Conservation (phyloP, 2,797 vertebrate species). For the Glyptemys insculpta region DNA sequence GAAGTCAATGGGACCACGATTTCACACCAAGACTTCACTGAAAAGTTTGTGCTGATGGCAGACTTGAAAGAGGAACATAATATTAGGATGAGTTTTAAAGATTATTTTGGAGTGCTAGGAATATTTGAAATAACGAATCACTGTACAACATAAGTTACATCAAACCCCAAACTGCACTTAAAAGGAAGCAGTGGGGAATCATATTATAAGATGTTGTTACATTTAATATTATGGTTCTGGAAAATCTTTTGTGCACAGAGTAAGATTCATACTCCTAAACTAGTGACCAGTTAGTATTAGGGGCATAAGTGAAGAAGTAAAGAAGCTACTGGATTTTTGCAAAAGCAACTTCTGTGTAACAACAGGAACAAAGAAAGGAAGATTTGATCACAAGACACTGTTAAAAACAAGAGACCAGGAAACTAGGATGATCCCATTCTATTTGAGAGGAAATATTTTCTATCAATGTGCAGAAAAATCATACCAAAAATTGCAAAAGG, state of each 20-base stretch:
- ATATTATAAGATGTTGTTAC: not conserved
- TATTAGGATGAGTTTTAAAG: not conserved
- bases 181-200: not conserved
- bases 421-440: not conserved
- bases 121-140: not conserved
- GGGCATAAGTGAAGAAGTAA: not conserved
- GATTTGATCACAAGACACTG: not conserved
- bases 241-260: not conserved
- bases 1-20: not conserved
- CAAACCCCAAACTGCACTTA: not conserved
- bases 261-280: not conserved
- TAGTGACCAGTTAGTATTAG: slow-evolving; percentile 38
- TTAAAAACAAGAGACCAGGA: slow-evolving; percentile 18
- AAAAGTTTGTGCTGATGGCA: not conserved
- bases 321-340: not conserved
- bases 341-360: not conserved
- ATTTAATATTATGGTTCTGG: not conserved
- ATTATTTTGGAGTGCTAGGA: not conserved
- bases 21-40: not conserved
- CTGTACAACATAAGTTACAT: not conserved
- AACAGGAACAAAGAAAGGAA: not conserved
- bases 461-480: not conserved
- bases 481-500: slow-evolving; percentile 19
- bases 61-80: not conserved
- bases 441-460: not conserved